Conservation (phyloP, 2,797 vertebrate genomes). For the Sebastes flavidus region DNA sequence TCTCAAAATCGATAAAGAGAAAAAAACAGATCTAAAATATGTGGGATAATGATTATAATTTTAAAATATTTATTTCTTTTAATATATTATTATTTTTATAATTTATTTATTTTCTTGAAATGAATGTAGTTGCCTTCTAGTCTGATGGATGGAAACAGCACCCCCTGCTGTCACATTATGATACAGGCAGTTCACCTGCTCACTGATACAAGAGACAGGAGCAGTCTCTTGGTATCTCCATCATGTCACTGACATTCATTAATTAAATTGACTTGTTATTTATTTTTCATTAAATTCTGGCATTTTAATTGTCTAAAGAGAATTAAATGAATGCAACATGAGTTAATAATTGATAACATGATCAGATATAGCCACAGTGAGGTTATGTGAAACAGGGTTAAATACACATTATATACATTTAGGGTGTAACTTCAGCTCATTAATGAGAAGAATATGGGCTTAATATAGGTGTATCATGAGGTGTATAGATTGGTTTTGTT, state of each 20-base stretch:
- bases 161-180: background rate
- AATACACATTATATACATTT: background rate
- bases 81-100: too few relatives aligned
- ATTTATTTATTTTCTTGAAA: background rate
- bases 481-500: background rate
- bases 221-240: background rate
- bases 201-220: background rate
- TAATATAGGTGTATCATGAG: too few relatives aligned
- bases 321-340: background rate
- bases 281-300: too few relatives aligned
- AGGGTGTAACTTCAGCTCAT: too few relatives aligned
- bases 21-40: background rate
- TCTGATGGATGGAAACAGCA: constrained; percentile 4
- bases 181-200: background rate
- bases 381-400: background rate
- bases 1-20: background rate
- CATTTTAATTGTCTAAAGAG: background rate
- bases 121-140: background rate
- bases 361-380: background rate
- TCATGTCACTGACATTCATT: too few relatives aligned
- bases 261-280: rapidly evolving
- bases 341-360: background rate
- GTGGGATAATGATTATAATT: background rate
- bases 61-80: too few relatives aligned
- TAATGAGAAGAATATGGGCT: too few relatives aligned